Base-by-base conservation (phyloP, 2,797 vertebrate species). In the Ceryle rudis region DNA sequence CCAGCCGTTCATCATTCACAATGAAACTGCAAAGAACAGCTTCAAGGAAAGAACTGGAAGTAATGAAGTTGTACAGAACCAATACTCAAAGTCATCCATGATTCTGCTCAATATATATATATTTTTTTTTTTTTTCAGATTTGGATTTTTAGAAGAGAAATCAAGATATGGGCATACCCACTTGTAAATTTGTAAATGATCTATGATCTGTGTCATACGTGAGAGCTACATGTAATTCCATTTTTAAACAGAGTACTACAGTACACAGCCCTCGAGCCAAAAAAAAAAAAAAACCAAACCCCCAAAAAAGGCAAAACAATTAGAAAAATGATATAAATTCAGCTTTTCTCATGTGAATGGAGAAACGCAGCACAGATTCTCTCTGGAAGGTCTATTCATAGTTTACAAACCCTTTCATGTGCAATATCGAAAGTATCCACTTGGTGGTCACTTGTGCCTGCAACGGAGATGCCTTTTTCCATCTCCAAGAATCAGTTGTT, bases 371-470 rank as follows among this genome's bases (percentile, higher is more conserved):
- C 13, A 10, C 19, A 18, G 7, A 58, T 37, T 55, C 14, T 52
- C n/a, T 29, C 47, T 26, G 28, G 42, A 81, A 90, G 18, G 8
- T 62, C 12, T n/a, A 1, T 42, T 72, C 49, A 26, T 2, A 79
- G 42, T 70, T 86, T 37, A 41, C 35, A 42, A 91, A 95, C 60
- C 28, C 20, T 67, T 79, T 42, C 18, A 4, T 1, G 3, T 95
- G 96, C 93, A 89, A 44, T 85, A 66, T 57, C 35, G 0, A 8
- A 37, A 93, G 58, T 14, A 55, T 64, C 96, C 96, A 93, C 84
- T 52, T 94, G 96, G 92, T 95, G 96, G 94, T 66, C 64, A 84
- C 90, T 81, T 86, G 49, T 78, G 54, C 77, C 93, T 85, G 3
- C 29, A 25, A 25, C 4, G 23, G 47, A 46, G n/a, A 78, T n/a